Base-by-base conservation (phyloP, 2,888 invertebrate species). In the Tromatobia lineatoria region DNA sequence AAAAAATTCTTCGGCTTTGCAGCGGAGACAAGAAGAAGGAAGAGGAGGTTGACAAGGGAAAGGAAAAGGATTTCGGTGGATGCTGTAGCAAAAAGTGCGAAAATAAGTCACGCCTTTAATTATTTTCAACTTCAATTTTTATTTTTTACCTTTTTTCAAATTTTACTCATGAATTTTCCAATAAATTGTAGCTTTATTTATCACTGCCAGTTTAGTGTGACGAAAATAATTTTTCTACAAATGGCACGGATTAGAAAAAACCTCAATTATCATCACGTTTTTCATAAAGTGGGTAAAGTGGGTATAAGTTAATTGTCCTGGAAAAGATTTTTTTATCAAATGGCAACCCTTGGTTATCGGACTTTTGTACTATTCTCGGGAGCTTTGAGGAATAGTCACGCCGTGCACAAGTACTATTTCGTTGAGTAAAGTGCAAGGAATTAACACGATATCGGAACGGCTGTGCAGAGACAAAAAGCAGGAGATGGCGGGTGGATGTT, bases 1-100 rank as follows among this genome's bases (percentile, higher is more conserved):
- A n/a, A 29, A 29, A 59, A 59, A 47, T 3, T 59, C 29, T 18
- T 7, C 11, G 11, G 6, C 7, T 76, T 85, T 67, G 8, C 77
- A 89, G 91, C 52, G 87, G 87, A 13, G 89, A 89, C 6, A 91
- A 90, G 23, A 74, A 59, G 25, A 57, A 45, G 83, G 89, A 90
- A 66, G 82, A 81, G 0, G 64, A 79, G n/a, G 15, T 64, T 18
- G 66, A 87, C 4, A 86, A 59, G 38, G 80, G 73, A 15, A 85
- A 88, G 67, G 90, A 89, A 1, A 88, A 88, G 79, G 90, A 89
- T 50, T 76, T 57, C 2, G 87, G 87, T n/a, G 91, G 91, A 57
- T 91, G 91, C 73, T 91, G 91, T 77, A 88, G 88, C 57, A 90
- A 85, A 83, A 91, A 89, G 91, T 91, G 88, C 59, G 89, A 23